A percentile compares a stretch with the other conserved stretches of the same genome.
Conservation (phyloP, 2,113 vertebrate genomes). For the Myanophis thanlyinensis region DNA sequence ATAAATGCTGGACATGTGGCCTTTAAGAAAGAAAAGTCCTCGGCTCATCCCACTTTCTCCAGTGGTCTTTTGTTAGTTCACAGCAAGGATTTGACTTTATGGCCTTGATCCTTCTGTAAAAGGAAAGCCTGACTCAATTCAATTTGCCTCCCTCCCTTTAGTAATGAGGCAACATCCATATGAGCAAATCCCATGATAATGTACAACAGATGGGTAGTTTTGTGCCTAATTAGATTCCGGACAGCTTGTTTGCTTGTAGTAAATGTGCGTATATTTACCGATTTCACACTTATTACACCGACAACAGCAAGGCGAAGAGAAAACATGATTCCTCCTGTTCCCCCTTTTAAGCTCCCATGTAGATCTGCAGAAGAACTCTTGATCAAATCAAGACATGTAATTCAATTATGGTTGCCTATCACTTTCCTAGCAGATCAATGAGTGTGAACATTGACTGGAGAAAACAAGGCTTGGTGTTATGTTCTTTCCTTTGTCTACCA, state of each 20-base stretch:
- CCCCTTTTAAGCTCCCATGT: constrained; percentile 12
- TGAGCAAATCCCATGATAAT: constrained; percentile 74
- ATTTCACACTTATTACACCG: constrained; percentile 77
- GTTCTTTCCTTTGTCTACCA: not conserved
- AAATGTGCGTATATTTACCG: constrained; percentile 68
- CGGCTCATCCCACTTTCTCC: constrained; percentile 70
- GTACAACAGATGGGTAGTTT: constrained; percentile 80
- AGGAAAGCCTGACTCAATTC: constrained; percentile 77
- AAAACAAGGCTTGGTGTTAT: not conserved
- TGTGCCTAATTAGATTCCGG: constrained; percentile 81
- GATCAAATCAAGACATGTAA: constrained; percentile 43
- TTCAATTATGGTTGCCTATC: constrained; percentile 38
- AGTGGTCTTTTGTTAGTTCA: constrained; percentile 80
- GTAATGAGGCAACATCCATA: constrained; percentile 70
- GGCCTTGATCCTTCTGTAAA: constrained; percentile 75
- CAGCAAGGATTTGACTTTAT: constrained; percentile 83
- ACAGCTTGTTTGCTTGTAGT: constrained; percentile 67
- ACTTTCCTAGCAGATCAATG: not conserved
- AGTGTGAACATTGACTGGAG: not conserved
- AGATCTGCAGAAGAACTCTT: constrained; percentile 35
- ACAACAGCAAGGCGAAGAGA: constrained; percentile 53
- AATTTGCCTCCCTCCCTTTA: constrained; percentile 79
- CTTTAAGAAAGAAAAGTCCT: constrained; percentile 76
- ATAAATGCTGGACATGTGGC: constrained; percentile 83
- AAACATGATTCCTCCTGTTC: constrained; percentile 17